Conservation (phyloP, 1,140 invertebrate genomes). For the Heliconius melpomene region DNA sequence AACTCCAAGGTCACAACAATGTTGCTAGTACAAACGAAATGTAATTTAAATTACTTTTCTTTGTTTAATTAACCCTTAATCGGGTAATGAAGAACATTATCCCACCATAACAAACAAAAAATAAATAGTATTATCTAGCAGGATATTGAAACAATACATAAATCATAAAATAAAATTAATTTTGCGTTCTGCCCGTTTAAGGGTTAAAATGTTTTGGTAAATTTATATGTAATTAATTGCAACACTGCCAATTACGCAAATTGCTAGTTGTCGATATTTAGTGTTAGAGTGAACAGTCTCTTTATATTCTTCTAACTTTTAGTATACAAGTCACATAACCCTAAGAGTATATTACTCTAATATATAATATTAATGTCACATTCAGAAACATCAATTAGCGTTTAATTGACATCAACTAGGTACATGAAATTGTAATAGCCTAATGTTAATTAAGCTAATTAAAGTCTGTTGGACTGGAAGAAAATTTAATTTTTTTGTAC, state of each 20-base stretch:
- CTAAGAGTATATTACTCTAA: neutral
- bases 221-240: constrained; percentile 6
- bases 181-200: too few species aligned
- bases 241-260: constrained; percentile 12
- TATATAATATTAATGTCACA: neutral
- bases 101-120: too few species aligned
- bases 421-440: neutral
- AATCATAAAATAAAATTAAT: too few species aligned
- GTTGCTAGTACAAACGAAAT: constrained; percentile 4
- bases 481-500: neutral
- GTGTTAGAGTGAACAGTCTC: neutral
- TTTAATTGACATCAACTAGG: neutral
- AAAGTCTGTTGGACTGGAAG: neutral
- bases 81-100: neutral
- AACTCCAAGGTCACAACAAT: constrained; percentile 8
- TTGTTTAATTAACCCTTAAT: neutral
- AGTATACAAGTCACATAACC: neutral
- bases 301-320: neutral
- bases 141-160: too few species aligned
- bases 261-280: constrained; percentile 12
- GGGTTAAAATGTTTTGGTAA: neutral
- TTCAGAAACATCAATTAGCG: neutral
- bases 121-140: too few species aligned
- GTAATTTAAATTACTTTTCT: neutral
- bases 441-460: neutral